Conservation (phyloP, 92 coral and sea anemone species). For the Bergia sp. region DNA sequence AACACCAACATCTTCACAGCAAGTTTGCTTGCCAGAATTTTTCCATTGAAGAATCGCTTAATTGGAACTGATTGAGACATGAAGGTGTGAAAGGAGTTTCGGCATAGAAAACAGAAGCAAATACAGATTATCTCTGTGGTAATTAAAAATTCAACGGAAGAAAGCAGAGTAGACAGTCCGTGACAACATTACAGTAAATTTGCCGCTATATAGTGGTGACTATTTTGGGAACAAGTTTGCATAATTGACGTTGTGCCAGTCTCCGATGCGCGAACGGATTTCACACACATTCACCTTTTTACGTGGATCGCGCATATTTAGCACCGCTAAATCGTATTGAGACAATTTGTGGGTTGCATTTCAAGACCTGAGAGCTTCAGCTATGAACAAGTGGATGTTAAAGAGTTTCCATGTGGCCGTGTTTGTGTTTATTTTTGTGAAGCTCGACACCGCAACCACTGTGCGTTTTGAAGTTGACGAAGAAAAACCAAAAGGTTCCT, state of each 20-base stretch:
- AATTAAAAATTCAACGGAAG: constrained; percentile 43
- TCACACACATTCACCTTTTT: background rate
- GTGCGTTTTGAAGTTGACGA: constrained; percentile 65
- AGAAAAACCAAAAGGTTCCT: constrained; percentile 62
- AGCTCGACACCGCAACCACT: background rate
- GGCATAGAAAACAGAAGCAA: constrained; percentile 10
- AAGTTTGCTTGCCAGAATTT: background rate
- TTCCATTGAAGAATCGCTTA: constrained; percentile 8
- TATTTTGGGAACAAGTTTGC: constrained; percentile 18
- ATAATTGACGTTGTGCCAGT: constrained; percentile 25
- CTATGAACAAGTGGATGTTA: constrained; percentile 18
- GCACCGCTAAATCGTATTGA: constrained; percentile 15
- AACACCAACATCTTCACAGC: constrained; percentile 23
- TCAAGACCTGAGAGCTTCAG: constrained; percentile 4
- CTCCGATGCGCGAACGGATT: constrained; percentile 19
- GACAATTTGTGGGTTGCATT: background rate
- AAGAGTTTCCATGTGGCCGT: constrained; percentile 3
- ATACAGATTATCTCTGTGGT: constrained; percentile 4
- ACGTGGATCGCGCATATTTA: constrained; percentile 24
- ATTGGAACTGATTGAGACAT: constrained; percentile 8
- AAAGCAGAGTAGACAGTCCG: constrained; percentile 11
- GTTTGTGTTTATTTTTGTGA: constrained; percentile 7
- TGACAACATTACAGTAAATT: background rate
- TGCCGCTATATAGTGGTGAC: constrained; percentile 36
- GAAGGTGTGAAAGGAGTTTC: constrained; percentile 35